phyloP scores from a whole-genome alignment of 2,797 vertebrate species.

The Sylvia borin region DNA sequence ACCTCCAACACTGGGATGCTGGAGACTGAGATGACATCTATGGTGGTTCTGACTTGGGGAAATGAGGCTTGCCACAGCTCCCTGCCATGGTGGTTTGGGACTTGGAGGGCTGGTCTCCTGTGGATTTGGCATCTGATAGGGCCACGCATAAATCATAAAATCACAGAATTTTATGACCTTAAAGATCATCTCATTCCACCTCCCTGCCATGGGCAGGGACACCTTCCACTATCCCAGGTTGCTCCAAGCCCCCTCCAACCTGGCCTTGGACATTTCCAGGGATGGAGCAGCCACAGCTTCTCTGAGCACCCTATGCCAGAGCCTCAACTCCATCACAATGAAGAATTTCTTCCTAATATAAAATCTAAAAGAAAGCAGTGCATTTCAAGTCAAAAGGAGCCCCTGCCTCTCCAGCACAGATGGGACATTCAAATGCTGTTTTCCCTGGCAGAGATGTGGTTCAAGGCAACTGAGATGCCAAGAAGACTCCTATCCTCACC shows the following conservation, averaged over 20 bases:
- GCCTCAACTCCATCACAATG: not conserved
- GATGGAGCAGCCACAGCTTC: not conserved
- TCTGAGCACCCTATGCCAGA: fast-evolving
- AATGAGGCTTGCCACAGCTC: not conserved
- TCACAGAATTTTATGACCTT: not conserved
- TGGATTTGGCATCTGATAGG: not conserved
- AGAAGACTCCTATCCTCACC: not conserved
- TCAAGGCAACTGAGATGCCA: not conserved
- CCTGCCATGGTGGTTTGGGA: not conserved
- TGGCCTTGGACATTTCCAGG: not conserved
- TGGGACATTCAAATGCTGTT: not conserved
- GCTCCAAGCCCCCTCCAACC: fast-evolving
- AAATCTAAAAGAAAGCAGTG: not conserved
- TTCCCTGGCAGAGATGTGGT: fast-evolving
- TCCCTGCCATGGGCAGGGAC: not conserved
- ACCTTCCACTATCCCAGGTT: fast-evolving
- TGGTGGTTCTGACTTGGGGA: not conserved
- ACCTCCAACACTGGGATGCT: fast-evolving
- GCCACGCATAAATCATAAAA: not conserved
- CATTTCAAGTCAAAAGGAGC: not conserved
- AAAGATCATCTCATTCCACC: not conserved
- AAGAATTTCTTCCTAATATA: not conserved
- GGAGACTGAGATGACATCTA: fast-evolving
- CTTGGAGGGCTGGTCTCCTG: not conserved
- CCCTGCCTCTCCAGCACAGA: not conserved